A percentile compares a stretch with the other conserved stretches of the same genome.
These are phyloP conservation scores for Perizoma affinitatum DNA, from an alignment of 2,888 invertebrate genomes.

Conservation along the genomic window DNA sequence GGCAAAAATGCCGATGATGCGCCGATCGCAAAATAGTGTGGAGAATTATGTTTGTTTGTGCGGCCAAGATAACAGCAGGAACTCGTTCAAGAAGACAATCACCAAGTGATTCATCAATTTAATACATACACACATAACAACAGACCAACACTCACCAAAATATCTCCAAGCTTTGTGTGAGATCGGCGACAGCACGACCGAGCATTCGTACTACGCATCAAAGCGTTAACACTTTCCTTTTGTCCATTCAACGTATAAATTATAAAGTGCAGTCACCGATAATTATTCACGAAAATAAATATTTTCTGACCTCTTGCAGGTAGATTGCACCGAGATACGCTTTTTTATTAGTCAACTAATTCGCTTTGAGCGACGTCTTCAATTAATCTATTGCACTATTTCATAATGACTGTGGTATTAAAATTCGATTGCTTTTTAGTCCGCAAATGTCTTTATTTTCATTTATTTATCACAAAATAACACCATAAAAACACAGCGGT, in stretches of 20 bases:
- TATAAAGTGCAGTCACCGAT: constrained; percentile 64
- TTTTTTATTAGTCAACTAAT: constrained; percentile 58
- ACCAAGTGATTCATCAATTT: constrained; percentile 71
- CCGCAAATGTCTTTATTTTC: constrained; percentile 74
- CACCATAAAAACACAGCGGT: constrained; percentile 83
- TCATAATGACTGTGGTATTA: constrained; percentile 60
- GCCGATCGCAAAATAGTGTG: constrained; percentile 18
- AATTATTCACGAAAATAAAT: constrained; percentile 72
- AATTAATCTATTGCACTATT: constrained; percentile 72
- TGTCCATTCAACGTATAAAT: constrained; percentile 64
- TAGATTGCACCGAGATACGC: constrained; percentile 76
- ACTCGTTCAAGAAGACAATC: constrained; percentile 40
- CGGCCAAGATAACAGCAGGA: constrained; percentile 33
- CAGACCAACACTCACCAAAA: constrained; percentile 73
- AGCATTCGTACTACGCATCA: constrained; percentile 64
- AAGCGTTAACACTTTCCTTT: constrained; percentile 59
- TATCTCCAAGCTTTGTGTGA: constrained; percentile 58
- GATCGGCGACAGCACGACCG: constrained; percentile 57
- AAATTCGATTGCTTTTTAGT: constrained; percentile 59
- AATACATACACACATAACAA: constrained; percentile 51
- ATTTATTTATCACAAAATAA: constrained; percentile 78
- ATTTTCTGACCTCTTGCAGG: constrained; percentile 73
- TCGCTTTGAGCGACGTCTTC: constrained; percentile 55
- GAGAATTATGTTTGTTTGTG: constrained; percentile 26
- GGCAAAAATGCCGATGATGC: constrained; percentile 21